phyloP scores from a whole-genome alignment of 1,140 invertebrate genomes.

The Drosophila asahinai region DNA sequence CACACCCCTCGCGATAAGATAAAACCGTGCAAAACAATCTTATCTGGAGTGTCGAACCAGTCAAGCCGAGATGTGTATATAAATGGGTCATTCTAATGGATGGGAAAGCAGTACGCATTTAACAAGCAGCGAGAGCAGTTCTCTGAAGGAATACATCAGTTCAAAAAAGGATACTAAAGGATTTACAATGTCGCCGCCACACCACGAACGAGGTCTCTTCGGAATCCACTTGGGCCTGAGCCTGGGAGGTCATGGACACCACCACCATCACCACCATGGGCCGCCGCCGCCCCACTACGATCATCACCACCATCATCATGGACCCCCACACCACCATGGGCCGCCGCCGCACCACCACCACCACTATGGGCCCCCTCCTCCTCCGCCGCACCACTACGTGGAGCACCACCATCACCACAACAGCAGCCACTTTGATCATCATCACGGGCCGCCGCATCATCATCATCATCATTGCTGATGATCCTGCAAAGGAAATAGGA shows the following conservation, averaged over 20 bases:
- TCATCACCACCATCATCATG: constrained; percentile 57
- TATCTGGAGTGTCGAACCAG: constrained; percentile 32
- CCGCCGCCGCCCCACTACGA: constrained; percentile 36
- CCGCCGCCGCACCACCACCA: constrained; percentile 37
- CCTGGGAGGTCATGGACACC: constrained; percentile 50
- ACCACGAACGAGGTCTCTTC: constrained; percentile 62
- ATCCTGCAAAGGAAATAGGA: background rate
- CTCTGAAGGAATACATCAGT: constrained; percentile 31
- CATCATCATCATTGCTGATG: constrained; percentile 55
- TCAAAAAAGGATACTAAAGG: constrained; percentile 10
- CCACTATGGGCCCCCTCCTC: constrained; percentile 50
- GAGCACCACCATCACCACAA: constrained; percentile 41
- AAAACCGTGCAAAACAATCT: constrained; percentile 28
- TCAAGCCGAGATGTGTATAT: constrained; percentile 30
- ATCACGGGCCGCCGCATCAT: constrained; percentile 41
- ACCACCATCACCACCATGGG: constrained; percentile 52
- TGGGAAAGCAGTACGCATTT: constrained; percentile 40
- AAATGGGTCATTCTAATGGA: constrained; percentile 43
- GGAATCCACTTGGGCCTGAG: constrained; percentile 62
- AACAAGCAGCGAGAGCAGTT: constrained; percentile 32
- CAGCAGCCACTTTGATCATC: constrained; percentile 41
- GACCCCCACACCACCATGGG: constrained; percentile 37
- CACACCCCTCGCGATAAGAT: constrained; percentile 56
- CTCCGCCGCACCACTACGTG: constrained; percentile 19
- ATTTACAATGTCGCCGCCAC: constrained; percentile 63